These are phyloP conservation scores for Cephalotes varians DNA, from an alignment of 2,888 invertebrate genomes.

Conservation along the genomic window DNA sequence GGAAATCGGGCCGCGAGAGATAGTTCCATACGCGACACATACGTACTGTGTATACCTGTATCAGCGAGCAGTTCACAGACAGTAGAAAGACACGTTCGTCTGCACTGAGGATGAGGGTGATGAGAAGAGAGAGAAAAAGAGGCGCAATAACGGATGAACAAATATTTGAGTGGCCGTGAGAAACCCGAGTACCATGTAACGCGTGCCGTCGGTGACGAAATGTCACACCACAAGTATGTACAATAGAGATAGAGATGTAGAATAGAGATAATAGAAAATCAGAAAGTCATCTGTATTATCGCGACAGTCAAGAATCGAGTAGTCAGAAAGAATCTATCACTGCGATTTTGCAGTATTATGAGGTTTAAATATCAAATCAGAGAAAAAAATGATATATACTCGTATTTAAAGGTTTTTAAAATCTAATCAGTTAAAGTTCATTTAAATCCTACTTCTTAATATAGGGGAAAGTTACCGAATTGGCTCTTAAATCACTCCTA, in stretches of 20 bases:
- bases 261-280: constrained; percentile 19
- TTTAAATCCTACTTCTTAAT: background rate
- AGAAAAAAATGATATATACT: background rate
- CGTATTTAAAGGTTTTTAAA: background rate
- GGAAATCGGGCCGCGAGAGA: constrained; percentile 15
- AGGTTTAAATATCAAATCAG: background rate
- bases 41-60: background rate
- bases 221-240: constrained; percentile 25
- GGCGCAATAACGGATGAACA: constrained; percentile 70
- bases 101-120: constrained; percentile 42
- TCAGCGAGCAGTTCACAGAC: constrained; percentile 21
- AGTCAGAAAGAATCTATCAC: background rate
- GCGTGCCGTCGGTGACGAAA: constrained; percentile 60
- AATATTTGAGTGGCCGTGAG: constrained; percentile 73
- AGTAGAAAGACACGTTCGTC: constrained; percentile 56
- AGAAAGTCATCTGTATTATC: background rate
- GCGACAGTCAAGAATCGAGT: background rate
- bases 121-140: background rate
- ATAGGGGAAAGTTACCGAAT: too few relatives aligned
- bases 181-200: constrained; percentile 60
- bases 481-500: too few relatives aligned
- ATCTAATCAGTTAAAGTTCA: background rate
- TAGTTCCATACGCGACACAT: constrained; percentile 23
- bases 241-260: background rate
- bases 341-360: background rate